Conservation (phyloP, 1,140 invertebrate genomes). For the Aporrectodea caliginosa region DNA sequence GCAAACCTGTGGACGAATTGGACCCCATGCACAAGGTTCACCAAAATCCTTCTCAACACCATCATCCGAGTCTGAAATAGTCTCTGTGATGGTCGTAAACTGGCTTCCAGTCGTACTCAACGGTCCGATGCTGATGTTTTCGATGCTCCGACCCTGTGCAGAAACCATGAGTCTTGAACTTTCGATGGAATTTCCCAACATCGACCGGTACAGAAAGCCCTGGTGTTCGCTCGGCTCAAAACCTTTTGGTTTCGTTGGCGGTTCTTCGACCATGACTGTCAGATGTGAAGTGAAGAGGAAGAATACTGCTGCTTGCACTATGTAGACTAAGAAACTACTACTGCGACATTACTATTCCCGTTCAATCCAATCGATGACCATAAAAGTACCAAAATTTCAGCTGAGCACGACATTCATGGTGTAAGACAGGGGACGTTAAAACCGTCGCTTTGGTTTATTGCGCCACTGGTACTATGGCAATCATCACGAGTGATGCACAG, state of each 20-base stretch:
- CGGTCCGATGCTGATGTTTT: not conserved
- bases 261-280: not conserved
- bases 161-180: not conserved
- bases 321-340: too few relatives aligned
- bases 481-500: too few relatives aligned
- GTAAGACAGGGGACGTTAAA: too few relatives aligned
- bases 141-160: not conserved
- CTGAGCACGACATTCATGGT: too few relatives aligned
- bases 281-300: too few relatives aligned
- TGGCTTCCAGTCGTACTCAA: not conserved
- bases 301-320: too few relatives aligned
- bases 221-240: not conserved
- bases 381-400: too few relatives aligned
- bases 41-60: not conserved
- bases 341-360: too few relatives aligned
- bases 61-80: not conserved
- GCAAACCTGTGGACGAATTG: constrained; percentile 35
- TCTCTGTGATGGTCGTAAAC: not conserved
- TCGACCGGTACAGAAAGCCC: not conserved
- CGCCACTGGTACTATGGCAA: too few relatives aligned
- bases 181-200: not conserved
- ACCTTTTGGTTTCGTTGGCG: not conserved
- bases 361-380: too few relatives aligned
- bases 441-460: too few relatives aligned
- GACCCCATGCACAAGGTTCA: constrained; percentile 43